Evolutionary conservation across 2,797 vertebrate species (phyloP).

Genomic region (Poeciliopsis presidionis): DNA sequence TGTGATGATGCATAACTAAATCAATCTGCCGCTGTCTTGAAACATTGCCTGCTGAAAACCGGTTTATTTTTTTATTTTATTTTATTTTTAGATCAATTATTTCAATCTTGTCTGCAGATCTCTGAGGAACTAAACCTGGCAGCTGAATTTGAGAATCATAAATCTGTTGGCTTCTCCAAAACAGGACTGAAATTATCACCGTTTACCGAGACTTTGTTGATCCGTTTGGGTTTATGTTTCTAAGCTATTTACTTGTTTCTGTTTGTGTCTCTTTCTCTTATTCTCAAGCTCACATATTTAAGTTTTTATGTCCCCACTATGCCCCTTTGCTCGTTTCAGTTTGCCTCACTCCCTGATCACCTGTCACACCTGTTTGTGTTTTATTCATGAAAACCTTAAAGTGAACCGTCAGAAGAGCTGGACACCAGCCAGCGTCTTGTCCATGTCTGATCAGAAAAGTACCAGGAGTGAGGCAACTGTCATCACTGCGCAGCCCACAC

Average conservation of each 20-base stretch:
- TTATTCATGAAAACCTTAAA: constrained; percentile 26
- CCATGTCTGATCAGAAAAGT: constrained; percentile 47
- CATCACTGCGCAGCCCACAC: constrained; percentile 88
- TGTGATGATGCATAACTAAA: background rate
- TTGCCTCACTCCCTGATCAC: background rate
- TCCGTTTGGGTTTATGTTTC: background rate
- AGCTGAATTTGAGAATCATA: background rate
- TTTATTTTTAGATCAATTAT: background rate
- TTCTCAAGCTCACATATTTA: background rate
- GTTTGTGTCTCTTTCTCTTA: background rate
- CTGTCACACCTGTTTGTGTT: background rate
- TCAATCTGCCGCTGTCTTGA: background rate
- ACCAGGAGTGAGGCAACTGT: constrained; percentile 86
- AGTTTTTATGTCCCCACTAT: background rate
- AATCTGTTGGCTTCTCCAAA: background rate
- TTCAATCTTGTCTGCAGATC: background rate
- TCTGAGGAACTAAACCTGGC: background rate
- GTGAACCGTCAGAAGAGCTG: constrained; percentile 48
- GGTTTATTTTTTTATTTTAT: background rate
- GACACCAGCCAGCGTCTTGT: constrained; percentile 60
- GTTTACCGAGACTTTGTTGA: background rate
- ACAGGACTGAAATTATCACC: background rate
- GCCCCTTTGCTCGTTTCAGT: background rate
- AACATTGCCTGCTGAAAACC: background rate
- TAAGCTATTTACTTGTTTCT: background rate